phyloP scores from a whole-genome alignment of 23 tunicate genomes.

The Phallusia fumigata region DNA sequence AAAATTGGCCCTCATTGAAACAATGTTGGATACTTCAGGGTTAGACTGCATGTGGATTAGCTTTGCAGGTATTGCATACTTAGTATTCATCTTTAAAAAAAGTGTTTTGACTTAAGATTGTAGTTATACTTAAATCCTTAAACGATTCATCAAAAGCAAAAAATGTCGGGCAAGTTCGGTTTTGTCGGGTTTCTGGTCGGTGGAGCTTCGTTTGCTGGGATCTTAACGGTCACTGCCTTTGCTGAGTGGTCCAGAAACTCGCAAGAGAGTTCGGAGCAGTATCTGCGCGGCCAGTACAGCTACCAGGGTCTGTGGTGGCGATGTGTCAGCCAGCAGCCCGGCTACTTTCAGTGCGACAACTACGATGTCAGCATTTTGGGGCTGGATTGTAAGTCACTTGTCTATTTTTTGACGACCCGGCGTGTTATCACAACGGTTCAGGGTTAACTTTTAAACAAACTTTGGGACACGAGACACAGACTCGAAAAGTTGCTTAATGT shows the following conservation, averaged over 20 bases:
- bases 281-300: constrained; percentile 13
- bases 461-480: too few relatives aligned
- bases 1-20: too few relatives aligned
- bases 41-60: too few relatives aligned
- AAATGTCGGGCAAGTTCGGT: not conserved
- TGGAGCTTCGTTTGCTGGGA: constrained; percentile 32
- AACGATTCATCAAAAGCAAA: not conserved
- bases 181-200: constrained; percentile 29
- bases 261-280: constrained; percentile 35
- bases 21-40: too few relatives aligned
- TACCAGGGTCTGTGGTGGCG: constrained; percentile 63
- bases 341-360: constrained; percentile 45
- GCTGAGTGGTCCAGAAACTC: constrained; percentile 44
- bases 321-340: constrained; percentile 17
- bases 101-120: too few relatives aligned
- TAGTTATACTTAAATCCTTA: too few relatives aligned
- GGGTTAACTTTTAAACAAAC: too few relatives aligned
- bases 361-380: constrained; percentile 34
- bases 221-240: constrained; percentile 10
- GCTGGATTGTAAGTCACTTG: constrained; percentile 18
- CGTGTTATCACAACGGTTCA: not conserved
- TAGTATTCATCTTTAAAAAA: too few relatives aligned
- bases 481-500: too few relatives aligned
- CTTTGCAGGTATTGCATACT: too few relatives aligned
- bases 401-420: not conserved